A percentile compares a stretch with the other conserved stretches of the same genome.
Conservation (phyloP, 2,113 vertebrate genomes). For the Egretta garzetta region DNA sequence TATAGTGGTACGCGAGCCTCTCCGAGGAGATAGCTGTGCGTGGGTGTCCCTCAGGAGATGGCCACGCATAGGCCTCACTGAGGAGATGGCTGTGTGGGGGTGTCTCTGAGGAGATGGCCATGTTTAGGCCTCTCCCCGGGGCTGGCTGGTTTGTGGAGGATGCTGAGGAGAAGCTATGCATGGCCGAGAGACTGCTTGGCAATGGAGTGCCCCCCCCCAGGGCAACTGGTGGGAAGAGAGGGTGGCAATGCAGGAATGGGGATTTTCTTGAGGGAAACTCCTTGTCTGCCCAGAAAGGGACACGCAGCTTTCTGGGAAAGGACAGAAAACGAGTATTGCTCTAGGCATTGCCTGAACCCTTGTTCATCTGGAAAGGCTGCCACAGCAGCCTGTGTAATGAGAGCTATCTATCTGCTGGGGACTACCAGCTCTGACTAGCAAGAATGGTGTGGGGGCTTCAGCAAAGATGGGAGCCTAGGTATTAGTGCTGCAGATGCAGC, state of each 20-base stretch:
- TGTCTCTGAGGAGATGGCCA: background rate
- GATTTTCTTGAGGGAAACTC: background rate
- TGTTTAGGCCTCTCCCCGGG: background rate
- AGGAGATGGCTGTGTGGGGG: background rate
- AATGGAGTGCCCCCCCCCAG: background rate
- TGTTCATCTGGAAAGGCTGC: background rate
- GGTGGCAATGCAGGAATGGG: background rate
- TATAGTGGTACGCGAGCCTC: rapidly evolving
- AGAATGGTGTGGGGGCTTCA: background rate
- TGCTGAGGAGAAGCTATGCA: background rate
- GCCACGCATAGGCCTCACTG: no score
- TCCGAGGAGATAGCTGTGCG: rapidly evolving
- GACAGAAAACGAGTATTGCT: background rate
- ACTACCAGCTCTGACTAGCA: background rate
- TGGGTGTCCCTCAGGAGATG: background rate
- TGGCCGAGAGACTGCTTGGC: background rate
- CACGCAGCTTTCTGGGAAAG: background rate
- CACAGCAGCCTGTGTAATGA: rapidly evolving
- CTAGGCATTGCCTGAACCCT: background rate
- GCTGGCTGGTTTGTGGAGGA: background rate
- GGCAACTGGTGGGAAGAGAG: rapidly evolving
- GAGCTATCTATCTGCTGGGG: background rate
- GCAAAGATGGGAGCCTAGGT: background rate
- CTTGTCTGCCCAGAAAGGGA: background rate
- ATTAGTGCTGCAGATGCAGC: rapidly evolving